A percentile compares a stretch with the other conserved stretches of the same genome.
Conservation (phyloP, 2,113 vertebrate species). For the Rissa tridactyla region DNA sequence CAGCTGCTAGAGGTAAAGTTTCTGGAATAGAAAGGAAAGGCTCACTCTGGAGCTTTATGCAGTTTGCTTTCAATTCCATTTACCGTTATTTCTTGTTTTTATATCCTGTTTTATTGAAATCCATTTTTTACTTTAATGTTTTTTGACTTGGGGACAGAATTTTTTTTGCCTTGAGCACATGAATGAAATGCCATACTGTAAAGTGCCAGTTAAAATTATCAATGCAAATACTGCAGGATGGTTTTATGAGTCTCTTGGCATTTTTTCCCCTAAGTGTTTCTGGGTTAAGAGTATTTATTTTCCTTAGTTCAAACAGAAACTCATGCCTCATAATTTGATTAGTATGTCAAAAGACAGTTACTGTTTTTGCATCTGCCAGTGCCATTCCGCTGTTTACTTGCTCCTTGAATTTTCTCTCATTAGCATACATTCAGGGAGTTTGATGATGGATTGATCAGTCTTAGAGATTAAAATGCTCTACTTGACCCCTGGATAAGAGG, state of each 20-base stretch:
- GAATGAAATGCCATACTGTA: neutral
- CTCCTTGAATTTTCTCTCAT: neutral
- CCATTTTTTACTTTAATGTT: slow-evolving; percentile 64
- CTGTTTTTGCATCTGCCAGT: neutral
- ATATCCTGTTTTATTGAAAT: slow-evolving; percentile 65
- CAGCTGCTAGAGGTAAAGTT: slow-evolving; percentile 35
- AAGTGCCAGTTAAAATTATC: slow-evolving; percentile 34
- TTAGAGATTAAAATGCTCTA: neutral
- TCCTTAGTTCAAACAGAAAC: neutral
- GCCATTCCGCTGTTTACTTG: neutral
- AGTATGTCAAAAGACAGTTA: neutral
- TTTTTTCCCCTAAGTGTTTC: neutral
- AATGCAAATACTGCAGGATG: slow-evolving; percentile 21
- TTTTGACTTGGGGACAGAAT: neutral
- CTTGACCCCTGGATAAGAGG: neutral
- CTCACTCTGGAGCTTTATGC: slow-evolving; percentile 28
- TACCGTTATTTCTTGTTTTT: slow-evolving; percentile 63
- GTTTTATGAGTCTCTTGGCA: neutral
- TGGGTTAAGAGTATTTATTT: slow-evolving; percentile 18
- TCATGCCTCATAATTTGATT: neutral
- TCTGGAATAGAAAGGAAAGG: slow-evolving; percentile 6
- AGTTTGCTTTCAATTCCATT: slow-evolving; percentile 55
- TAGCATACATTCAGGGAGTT: neutral
- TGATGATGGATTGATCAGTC: neutral
- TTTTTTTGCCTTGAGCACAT: slow-evolving; percentile 22